Conservation (phyloP, 2,797 vertebrate genomes). For the Ctenopoma kingsleyae region DNA sequence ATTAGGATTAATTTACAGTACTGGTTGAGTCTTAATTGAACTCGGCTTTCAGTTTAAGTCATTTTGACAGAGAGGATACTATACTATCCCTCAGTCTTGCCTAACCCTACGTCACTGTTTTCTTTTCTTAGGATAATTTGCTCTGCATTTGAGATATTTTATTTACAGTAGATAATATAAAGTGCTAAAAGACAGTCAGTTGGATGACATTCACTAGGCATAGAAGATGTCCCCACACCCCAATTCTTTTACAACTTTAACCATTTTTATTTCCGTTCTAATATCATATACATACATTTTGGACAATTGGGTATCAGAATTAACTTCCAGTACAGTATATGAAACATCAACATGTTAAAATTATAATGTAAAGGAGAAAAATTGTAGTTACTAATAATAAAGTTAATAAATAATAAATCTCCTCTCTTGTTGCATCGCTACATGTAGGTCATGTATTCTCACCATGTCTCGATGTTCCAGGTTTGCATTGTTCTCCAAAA, state of each 20-base stretch:
- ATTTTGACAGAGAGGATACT: not conserved
- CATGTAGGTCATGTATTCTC: slow-evolving; percentile 48
- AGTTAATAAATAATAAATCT: not conserved
- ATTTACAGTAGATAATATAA: not conserved
- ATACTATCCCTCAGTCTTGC: not conserved
- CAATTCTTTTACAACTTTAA: not conserved
- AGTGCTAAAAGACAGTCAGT: not conserved
- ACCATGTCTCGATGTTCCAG: slow-evolving; percentile 98
- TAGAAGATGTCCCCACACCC: too few species aligned
- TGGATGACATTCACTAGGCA: not conserved
- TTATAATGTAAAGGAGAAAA: too few species aligned
- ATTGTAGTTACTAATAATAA: too few species aligned
- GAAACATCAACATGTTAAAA: too few species aligned
- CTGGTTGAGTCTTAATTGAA: not conserved
- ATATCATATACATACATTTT: too few species aligned
- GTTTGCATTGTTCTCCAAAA: slow-evolving; percentile 90
- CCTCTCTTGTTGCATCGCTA: not conserved
- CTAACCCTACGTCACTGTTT: not conserved
- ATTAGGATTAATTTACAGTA: not conserved
- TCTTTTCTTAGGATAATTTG: not conserved
- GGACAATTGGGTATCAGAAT: too few species aligned
- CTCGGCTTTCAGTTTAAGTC: not conserved
- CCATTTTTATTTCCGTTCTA: too few species aligned
- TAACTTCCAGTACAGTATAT: too few species aligned
- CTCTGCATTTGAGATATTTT: not conserved